Base-by-base conservation (phyloP, 2,113 vertebrate species). In the Perca flavescens region DNA sequence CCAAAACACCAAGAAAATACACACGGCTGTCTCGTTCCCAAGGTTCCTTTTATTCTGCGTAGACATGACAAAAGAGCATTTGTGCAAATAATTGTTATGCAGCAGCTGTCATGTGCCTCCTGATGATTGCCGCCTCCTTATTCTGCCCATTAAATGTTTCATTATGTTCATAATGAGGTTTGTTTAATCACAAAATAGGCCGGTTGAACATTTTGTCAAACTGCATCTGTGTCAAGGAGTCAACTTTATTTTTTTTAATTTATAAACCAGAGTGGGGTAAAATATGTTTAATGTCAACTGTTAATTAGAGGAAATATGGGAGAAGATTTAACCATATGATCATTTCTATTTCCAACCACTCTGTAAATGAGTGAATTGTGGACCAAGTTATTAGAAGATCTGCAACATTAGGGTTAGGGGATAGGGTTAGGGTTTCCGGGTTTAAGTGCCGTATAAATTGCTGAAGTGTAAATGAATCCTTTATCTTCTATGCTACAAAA, bases 391-490 rank as follows among this genome's bases (percentile, higher is more conserved):
- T 7, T 3, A 28, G 22, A 47, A n/a, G 34, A 54, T 31, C 14
- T 43, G 7, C 13, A 52, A 1, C 56, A 15, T 40, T 40, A 40
- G 36, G 36, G 36, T 36, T 6, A 36, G 36, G 36, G 36, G 36
- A 1, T 36, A 7, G 36, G 36, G 36, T 4, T 31, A 36, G 36
- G 36, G 34, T 34, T 34, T 34, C 34, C 61, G 54, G 62, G 68
- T 72, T 67, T 53, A 80, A 77, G 67, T 80, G 77, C 85, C 40
- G 15, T 69, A 82, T 61, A 40, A 40, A 19, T 34, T 13, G 3
- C 80, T 62, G 17, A 53, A 54, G 75, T 73, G 19, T 22, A 58
- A 67, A 76, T 71, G 0, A 71, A 43, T 77, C n/a, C 12, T 85
- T 57, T 43, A 54, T 65, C 65, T 65, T 66, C 53, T 61, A 2